A percentile compares a stretch with the other conserved stretches of the same genome.
phyloP scores from a whole-genome alignment of 2,113 vertebrate genomes.

The Tamias sibiricus region DNA sequence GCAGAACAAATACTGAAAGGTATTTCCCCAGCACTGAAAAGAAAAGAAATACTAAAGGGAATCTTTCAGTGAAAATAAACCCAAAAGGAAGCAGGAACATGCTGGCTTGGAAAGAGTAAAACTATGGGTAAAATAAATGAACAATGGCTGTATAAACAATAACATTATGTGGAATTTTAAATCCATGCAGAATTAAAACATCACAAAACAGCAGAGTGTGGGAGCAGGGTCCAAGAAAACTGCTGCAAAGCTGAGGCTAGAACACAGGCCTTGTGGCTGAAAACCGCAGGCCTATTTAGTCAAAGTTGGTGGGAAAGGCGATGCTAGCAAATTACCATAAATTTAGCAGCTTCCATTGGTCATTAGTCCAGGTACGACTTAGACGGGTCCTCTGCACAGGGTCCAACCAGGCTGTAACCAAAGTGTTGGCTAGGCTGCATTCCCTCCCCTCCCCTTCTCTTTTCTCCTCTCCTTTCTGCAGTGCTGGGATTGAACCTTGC shows the following conservation, averaged over 20 bases:
- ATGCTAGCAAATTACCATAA: background rate
- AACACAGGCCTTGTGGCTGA: background rate
- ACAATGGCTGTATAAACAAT: background rate
- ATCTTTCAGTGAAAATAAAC: background rate
- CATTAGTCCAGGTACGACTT: background rate
- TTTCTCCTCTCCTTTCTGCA: background rate
- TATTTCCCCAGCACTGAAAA: background rate
- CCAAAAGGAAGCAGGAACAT: background rate
- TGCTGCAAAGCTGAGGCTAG: background rate
- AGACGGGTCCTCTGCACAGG: background rate
- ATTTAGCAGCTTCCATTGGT: background rate
- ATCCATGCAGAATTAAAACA: background rate
- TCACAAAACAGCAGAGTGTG: background rate
- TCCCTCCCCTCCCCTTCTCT: background rate
- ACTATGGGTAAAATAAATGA: background rate
- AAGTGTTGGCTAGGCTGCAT: too few relatives aligned
- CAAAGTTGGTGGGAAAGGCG: background rate
- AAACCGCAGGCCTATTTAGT: background rate
- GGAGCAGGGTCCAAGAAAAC: background rate
- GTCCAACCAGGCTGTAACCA: background rate
- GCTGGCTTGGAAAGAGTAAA: background rate
- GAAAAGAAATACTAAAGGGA: background rate
- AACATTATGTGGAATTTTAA: background rate
- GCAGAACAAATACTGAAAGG: background rate
- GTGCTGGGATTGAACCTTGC: too few relatives aligned